These are phyloP conservation scores for Drosophila orena DNA, from an alignment of 1,140 invertebrate genomes.

Conservation along the genomic window DNA sequence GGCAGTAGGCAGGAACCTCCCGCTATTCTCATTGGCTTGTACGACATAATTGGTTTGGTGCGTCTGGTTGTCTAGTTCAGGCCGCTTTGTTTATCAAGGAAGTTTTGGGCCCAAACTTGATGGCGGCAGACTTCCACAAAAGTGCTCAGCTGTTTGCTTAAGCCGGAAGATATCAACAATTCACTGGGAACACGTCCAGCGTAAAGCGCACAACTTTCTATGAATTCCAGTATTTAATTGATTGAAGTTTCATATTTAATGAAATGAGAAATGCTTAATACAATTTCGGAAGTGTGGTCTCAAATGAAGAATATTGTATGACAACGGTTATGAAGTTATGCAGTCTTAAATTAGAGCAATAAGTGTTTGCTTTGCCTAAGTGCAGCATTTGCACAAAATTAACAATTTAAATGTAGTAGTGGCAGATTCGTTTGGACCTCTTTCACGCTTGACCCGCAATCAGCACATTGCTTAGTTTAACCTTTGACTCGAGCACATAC, in stretches of 20 bases:
- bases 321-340: too few relatives aligned
- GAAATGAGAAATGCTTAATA: too few relatives aligned
- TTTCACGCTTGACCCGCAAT: conserved; percentile 69
- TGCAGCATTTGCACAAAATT: conserved; percentile 54
- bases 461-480: conserved; percentile 51
- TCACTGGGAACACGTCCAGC: background rate
- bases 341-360: too few relatives aligned
- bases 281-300: too few relatives aligned
- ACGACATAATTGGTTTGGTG: conserved; percentile 44
- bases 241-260: too few relatives aligned
- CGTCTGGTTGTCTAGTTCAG: conserved; percentile 28
- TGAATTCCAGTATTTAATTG: too few relatives aligned
- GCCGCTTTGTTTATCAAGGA: conserved; percentile 22
- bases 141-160: background rate
- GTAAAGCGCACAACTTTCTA: background rate
- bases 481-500: conserved; percentile 41
- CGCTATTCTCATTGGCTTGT: conserved; percentile 19
- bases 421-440: conserved; percentile 42
- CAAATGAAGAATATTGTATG: too few relatives aligned
- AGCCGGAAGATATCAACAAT: background rate
- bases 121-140: background rate
- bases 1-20: background rate
- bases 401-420: conserved; percentile 61
- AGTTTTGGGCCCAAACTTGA: conserved; percentile 12
- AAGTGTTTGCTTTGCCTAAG: conserved; percentile 1